Evolutionary conservation across 2,113 vertebrate genomes (phyloP).

Genomic region (Rhinichthys klamathensis): DNA sequence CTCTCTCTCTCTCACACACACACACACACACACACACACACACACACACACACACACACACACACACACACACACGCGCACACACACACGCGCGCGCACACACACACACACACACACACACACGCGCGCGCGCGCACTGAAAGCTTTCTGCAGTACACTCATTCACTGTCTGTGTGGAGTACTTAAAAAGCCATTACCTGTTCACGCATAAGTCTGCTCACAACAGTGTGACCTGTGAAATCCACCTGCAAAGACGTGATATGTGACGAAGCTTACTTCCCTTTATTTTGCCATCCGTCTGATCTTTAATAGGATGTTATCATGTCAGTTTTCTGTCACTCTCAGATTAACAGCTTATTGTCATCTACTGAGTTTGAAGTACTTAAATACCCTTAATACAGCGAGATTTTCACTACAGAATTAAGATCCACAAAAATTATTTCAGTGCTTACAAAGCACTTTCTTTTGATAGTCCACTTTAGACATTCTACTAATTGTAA

Average conservation of each 20-base stretch:
- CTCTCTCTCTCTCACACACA: no score
- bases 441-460: background rate
- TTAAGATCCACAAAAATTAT: background rate
- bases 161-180: slow-evolving; percentile 29
- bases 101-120: background rate
- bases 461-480: background rate
- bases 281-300: slow-evolving; percentile 22
- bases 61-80: no score
- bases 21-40: no score
- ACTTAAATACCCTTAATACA: background rate
- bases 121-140: background rate
- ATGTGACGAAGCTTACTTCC: slow-evolving; percentile 25
- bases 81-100: no score
- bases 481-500: no score
- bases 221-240: slow-evolving; percentile 11
- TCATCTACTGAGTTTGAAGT: background rate
- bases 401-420: background rate
- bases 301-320: slow-evolving; percentile 18
- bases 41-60: no score
- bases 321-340: background rate
- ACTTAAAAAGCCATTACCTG: slow-evolving; percentile 36
- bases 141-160: background rate
- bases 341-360: background rate
- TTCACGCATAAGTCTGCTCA: slow-evolving; percentile 24
- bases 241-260: slow-evolving; percentile 14